Percentiles rank a stretch among this genome's conserved stretches.
Conservation (phyloP, 1,140 invertebrate genomes). For the Solen grandis region DNA sequence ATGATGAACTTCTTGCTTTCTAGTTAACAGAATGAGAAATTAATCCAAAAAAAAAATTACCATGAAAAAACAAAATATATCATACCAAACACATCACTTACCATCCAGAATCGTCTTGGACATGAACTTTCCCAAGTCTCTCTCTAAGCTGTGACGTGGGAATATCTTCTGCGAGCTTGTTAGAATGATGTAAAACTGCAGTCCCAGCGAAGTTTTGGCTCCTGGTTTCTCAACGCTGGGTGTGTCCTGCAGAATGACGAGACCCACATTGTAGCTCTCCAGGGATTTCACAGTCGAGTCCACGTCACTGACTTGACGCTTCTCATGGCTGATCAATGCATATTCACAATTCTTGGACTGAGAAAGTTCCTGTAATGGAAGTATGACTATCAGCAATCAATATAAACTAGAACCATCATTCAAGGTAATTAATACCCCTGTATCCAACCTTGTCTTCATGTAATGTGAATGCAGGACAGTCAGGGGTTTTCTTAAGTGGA, state of each 20-base stretch:
- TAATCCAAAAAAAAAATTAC: no score
- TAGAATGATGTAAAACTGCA: constrained; percentile 89
- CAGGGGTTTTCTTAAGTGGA: no score
- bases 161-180: constrained; percentile 87
- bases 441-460: no score
- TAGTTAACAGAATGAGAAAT: no score
- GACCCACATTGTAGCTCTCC: constrained; percentile 86
- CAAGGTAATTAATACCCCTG: no score
- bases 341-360: constrained; percentile 66
- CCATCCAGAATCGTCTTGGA: no score
- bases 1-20: no score
- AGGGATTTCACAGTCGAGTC: constrained; percentile 22
- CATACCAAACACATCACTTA: no score
- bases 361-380: constrained; percentile 59
- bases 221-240: constrained; percentile 29
- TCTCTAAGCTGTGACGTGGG: constrained; percentile 85
- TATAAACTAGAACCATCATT: no score
- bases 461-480: no score
- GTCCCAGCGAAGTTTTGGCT: constrained; percentile 81
- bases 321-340: constrained; percentile 70
- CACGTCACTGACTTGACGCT: constrained; percentile 25
- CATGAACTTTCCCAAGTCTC: constrained; percentile 85
- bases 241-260: constrained; percentile 84
- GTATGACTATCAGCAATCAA: background rate
- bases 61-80: no score